A percentile compares a stretch with the other conserved stretches of the same genome.
Conservation (phyloP, 2,113 vertebrate genomes). For the Irena cyanogastra region DNA sequence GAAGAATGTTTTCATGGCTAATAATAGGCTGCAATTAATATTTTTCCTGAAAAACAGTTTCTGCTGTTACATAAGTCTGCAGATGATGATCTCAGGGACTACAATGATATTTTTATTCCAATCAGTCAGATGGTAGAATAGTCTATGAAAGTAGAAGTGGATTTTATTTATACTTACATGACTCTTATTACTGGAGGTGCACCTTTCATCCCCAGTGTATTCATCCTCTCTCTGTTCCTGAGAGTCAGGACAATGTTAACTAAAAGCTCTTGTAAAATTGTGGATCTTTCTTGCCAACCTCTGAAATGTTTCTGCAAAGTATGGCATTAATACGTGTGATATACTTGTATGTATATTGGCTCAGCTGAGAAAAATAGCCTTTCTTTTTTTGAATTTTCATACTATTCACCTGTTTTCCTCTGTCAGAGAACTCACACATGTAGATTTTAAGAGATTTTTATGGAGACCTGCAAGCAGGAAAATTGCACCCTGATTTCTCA, state of each 20-base stretch:
- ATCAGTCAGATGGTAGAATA: neutral
- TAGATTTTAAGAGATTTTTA: neutral
- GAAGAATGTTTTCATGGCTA: slow-evolving; percentile 6
- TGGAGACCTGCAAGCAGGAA: neutral
- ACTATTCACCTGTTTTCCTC: neutral
- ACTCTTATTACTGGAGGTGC: neutral
- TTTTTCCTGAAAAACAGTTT: slow-evolving; percentile 15
- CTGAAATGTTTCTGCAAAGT: neutral
- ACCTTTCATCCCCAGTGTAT: neutral
- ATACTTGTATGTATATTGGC: neutral
- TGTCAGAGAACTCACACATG: neutral
- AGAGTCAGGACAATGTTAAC: neutral
- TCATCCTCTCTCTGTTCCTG: neutral
- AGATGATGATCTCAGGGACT: neutral
- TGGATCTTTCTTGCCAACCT: neutral
- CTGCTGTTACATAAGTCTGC: slow-evolving; percentile 3
- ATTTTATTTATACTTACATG: neutral
- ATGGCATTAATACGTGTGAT: neutral
- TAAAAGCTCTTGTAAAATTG: neutral
- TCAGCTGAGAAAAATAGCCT: neutral
- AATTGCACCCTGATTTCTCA: neutral
- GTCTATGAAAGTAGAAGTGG: neutral
- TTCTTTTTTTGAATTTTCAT: neutral
- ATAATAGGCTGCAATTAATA: slow-evolving; percentile 18
- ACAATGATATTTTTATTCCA: neutral